Evolutionary conservation across 2,888 invertebrate genomes (phyloP), one percentile per base, ranked within the genome.

Genomic region (Campoplex nolae): DNA sequence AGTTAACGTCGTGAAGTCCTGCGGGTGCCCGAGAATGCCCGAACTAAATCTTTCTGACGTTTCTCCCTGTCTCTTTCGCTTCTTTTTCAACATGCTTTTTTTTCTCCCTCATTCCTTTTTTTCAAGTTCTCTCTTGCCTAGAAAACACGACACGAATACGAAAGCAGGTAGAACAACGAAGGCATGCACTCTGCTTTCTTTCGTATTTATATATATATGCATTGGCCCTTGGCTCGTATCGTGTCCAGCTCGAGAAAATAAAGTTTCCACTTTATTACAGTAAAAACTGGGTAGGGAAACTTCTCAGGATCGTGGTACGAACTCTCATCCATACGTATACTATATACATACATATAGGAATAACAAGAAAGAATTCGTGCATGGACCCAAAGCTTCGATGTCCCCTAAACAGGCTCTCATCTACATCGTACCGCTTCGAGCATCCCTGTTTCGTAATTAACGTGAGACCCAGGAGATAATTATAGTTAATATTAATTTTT

Each of bases 41-140:
- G 88, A 90, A 88, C 91, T 92, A 92, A 92, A 92, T 92, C 92
- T 92, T 91, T 88, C 78, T 89, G 91, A 92, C 91, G 83, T 92
- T 92, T 89, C 85, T 86, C 85, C 84, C 79, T 54, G 82, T 82
- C 70, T 84, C 71, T 83, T 80, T 83, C 54, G 73, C 79, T 73
- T 70, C 76, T 77, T 70, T 83, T 77, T 77, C 70, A 68, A 42
- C 58, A 42, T 70, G 13, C 77, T 71, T 79, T 71, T 79, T 48
- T 65, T 79, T 56, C 84, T 79, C 13, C 80, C 45, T 80, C 32
- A 71, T 70, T 45, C 48, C 35, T 62, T 74, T 56, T 83, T 77
- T 80, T 80, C 28, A 62, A 78, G 56, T 76, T 78, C 83, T 85
- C 71, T 88, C 84, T 89, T 88, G 88, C 89, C 88, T 88, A 88